Evolutionary conservation across 2,797 vertebrate species (phyloP), one percentile per base, ranked within the genome.

Genomic region (Denticeps clupeoides): DNA sequence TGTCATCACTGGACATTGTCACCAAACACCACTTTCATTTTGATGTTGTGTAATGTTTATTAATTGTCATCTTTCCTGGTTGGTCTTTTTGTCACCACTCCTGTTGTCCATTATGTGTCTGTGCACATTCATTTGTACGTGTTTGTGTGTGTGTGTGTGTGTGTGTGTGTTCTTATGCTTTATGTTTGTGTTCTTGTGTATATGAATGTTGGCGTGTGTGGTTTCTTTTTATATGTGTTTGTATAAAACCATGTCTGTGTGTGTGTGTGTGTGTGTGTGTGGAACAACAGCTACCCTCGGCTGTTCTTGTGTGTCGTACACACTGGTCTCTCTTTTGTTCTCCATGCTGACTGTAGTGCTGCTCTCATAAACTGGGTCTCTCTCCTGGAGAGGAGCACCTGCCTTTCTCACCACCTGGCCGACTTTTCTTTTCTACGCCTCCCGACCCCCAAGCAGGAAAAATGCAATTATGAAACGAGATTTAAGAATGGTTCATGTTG

Each of bases 221-320:
- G n/a, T n/a, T n/a, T n/a, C n/a, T n/a, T n/a, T n/a, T n/a, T n/a
- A n/a, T 25, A 13, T 25, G 24, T 42, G 22, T 23, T 3, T 25
- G n/a, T n/a, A 5, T 42, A 40, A 8, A 22, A 28, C 33, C 18
- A 11, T 19, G n/a, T 27, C 8, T 7, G 21, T 12, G 29, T n/a
- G 32, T 10, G 7, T 19, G 19, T n/a, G n/a, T n/a, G n/a, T 32
- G 7, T 32, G 13, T 47, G 16, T 26, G 15, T 43, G 50, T 50
- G 47, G 9, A 54, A 72, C 79, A 67, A 70, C 86, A 97, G 90
- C 91, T 45, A 95, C 88, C 65, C 79, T 93, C 49, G 92, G 91
- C 68, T 86, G 89, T 75, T 85, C 74, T 56, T 81, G 86, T 58
- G 63, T 88, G 64, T 84, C 88, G 62, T 89, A 68, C 71, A 87